These are phyloP conservation scores for Pheosia gnoma DNA, from an alignment of 2,888 invertebrate species.

Conservation along the genomic window DNA sequence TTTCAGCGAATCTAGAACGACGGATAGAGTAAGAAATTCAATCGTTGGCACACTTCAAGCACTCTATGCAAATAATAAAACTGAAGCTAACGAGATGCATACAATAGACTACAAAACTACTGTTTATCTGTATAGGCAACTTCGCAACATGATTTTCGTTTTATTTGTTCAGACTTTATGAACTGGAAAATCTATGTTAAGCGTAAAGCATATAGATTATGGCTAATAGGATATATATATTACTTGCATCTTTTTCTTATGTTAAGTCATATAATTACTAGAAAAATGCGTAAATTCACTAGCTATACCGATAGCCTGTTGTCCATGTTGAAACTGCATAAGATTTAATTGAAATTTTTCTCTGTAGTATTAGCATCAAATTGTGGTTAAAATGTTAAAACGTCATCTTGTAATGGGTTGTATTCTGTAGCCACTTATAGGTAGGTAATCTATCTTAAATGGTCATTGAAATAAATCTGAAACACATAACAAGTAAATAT, in stretches of 20 bases:
- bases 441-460: constrained; percentile 1
- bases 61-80: constrained; percentile 59
- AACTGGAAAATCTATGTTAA: constrained; percentile 1
- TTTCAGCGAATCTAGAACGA: constrained; percentile 19
- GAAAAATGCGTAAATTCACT: no score
- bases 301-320: constrained; percentile 4
- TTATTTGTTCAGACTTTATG: constrained; percentile 12
- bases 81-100: constrained; percentile 70
- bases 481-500: background rate
- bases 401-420: no score
- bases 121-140: constrained; percentile 43
- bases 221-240: no score
- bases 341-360: constrained; percentile 3
- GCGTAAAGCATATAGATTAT: background rate
- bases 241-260: no score
- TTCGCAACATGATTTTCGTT: constrained; percentile 26
- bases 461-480: background rate
- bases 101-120: constrained; percentile 50
- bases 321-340: constrained; percentile 37
- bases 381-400: no score
- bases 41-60: constrained; percentile 43
- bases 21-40: constrained; percentile 35
- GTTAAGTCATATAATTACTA: no score
- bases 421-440: no score
- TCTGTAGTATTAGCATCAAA: no score